A percentile compares a stretch with the other conserved stretches of the same genome.
Evolutionary conservation across 1,140 invertebrate species (phyloP).

Genomic region (Globodera rostochiensis): DNA sequence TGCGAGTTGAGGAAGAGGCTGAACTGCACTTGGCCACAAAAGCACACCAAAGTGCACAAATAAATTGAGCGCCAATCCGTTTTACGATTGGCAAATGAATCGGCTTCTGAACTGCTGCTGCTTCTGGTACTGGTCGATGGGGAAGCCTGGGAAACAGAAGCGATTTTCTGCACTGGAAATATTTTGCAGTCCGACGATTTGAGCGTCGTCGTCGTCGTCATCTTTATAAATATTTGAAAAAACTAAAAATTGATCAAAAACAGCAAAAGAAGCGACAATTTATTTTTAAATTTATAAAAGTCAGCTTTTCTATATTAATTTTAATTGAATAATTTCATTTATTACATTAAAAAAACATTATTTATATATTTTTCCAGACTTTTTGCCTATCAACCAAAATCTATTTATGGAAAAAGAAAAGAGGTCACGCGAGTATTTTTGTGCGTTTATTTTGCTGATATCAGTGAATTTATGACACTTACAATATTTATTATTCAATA

Average conservation of each 20-base stretch:
- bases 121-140: neutral
- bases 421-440: too few relatives aligned
- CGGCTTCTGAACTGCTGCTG: neutral
- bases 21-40: slow-evolving; percentile 39
- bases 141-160: neutral
- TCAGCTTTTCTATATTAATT: too few relatives aligned
- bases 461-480: too few relatives aligned
- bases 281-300: too few relatives aligned
- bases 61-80: slow-evolving; percentile 42
- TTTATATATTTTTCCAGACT: too few relatives aligned
- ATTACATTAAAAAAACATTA: too few relatives aligned
- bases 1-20: slow-evolving; percentile 35
- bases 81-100: slow-evolving; percentile 16
- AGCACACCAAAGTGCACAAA: slow-evolving; percentile 25
- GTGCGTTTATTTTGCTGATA: too few relatives aligned
- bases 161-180: neutral
- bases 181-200: neutral
- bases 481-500: too few relatives aligned
- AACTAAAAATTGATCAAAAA: neutral
- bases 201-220: neutral
- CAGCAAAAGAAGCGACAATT: neutral
- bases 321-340: too few relatives aligned
- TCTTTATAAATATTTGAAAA: neutral
- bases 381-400: too few relatives aligned
- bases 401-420: too few relatives aligned